Base-by-base conservation (phyloP, 2,888 invertebrate genomes). In the Lasioglossum pauxillum region DNA sequence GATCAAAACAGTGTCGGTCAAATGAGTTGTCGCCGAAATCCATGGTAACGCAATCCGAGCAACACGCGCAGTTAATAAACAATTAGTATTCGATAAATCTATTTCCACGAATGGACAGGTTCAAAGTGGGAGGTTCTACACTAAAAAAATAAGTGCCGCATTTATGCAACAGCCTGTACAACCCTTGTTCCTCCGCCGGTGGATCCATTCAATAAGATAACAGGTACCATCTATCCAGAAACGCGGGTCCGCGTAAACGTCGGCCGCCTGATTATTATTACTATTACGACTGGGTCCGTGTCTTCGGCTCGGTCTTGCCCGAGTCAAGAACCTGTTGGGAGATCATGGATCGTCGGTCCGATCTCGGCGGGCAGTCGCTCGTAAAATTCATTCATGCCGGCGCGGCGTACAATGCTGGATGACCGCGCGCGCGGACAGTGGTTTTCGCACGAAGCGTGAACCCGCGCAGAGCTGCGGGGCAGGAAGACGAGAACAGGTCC, bases 401-500 rank as follows among this genome's bases (percentile, higher is more conserved):
- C 19, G 49, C 19, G 19, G 49, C 19, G 49, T 44, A 64, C 60
- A 46, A 64, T 64, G n/a, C 35, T 64, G 23, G 76, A 31, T 19
- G 27, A 23, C 31, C 19, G 2, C 4, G 31, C 31, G 35, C 35
- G 35, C 23, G 75, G 83, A 82, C 82, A 75, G 60, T 27, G 75
- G 79, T 80, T 88, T 86, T 88, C 87, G 82, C 89, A 77, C 67
- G 82, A 53, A 79, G 78, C 83, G 80, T 67, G 79, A 86, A 67
- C 35, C 72, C 77, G 35, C 86, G 74, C 64, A 35, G 12, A 44
- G 82, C 71, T 49, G 16, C 46, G 46, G 72, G 77, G 77, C 87
- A 80, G 85, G 57, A 80, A 75, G 60, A 82, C 69, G 49, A 49
- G 75, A 82, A 78, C 71, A 77, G 74, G 49, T 75, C 84, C 85